Evolutionary conservation across 1,140 invertebrate species (phyloP), one percentile per base, ranked within the genome.

Genomic region (silkworm (Bombyx mori)): DNA sequence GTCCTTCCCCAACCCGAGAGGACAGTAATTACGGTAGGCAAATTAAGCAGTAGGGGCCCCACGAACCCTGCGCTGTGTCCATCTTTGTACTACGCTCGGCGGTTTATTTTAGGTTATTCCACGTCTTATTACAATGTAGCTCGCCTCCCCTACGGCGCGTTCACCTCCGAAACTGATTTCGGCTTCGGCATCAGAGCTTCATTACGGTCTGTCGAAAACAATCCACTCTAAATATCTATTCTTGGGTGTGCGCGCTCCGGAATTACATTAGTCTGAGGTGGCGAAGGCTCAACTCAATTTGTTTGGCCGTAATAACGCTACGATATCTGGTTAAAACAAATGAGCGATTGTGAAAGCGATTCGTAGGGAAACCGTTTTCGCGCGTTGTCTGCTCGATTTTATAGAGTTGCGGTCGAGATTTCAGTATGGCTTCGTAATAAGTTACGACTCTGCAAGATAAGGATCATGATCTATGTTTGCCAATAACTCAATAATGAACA

Each of bases 11-110:
- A 73, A 76, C 76, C 82, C 80, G 71, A 77, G 77, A 87, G 82
- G 84, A 85, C 79, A 88, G 88, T 88, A 89, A 89, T 89, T 89
- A 88, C 85, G 85, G 86, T 85, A 88, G 85, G 88, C 86, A 89
- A 88, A 89, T 89, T 88, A 88, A 88, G 86, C 87, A 88, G 84
- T 86, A 79, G 83, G 82, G 83, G 73, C 71, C 61, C 72, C 65
- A 71, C 44, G 60, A 57, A 50, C 60, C 68, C 67, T 68, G 68
- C 68, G 63, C 76, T 71, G 71, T 84, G 84, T 87, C 82, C 82
- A 82, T 87, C 80, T 82, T 81, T 84, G 79, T 56, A 65, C 63
- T 71, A 61, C 72, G 66, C 61, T 76, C 65, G 71, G 61, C 77
- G 79, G 82, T 85, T 87, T 87, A 85, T 87, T 87, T 87, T 85